Percentiles rank a stretch among this genome's conserved stretches.
Conservation (phyloP, 2,888 invertebrate species). For the Spodoptera littoralis region DNA sequence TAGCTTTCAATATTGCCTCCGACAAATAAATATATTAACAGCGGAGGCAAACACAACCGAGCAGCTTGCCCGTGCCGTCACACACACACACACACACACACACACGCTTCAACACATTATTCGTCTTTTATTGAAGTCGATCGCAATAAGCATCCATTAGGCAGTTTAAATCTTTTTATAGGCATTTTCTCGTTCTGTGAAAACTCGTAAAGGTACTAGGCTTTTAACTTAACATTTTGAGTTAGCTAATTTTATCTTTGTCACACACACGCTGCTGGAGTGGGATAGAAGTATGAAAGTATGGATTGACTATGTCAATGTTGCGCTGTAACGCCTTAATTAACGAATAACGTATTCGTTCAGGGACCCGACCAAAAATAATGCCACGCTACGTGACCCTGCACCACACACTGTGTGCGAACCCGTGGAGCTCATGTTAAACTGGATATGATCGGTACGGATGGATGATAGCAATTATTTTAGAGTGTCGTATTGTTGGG, state of each 20-base stretch:
- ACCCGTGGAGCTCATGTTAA: background rate
- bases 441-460: slow-evolving; percentile 7
- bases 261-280: background rate
- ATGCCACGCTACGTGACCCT: background rate
- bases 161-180: slow-evolving; percentile 24
- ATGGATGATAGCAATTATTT: slow-evolving; percentile 25
- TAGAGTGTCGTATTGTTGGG: slow-evolving; percentile 14
- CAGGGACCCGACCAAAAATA: background rate
- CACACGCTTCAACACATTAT: slow-evolving; percentile 16
- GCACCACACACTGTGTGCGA: background rate
- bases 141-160: slow-evolving; percentile 20
- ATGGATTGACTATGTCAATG: background rate
- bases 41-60: slow-evolving; percentile 8
- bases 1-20: slow-evolving; percentile 15
- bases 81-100: background rate
- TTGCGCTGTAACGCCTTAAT: slow-evolving; percentile 6
- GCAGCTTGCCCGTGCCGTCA: background rate
- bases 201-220: slow-evolving; percentile 17
- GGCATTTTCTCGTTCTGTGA: slow-evolving; percentile 29
- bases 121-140: slow-evolving; percentile 24
- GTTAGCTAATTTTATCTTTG: background rate
- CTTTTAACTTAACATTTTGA: slow-evolving; percentile 1
- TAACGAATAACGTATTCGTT: slow-evolving; percentile 8
- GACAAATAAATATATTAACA: slow-evolving; percentile 4
- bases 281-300: background rate